These are phyloP conservation scores for Oxyura jamaicensis DNA, from an alignment of 2,113 vertebrate genomes.

Conservation along the genomic window DNA sequence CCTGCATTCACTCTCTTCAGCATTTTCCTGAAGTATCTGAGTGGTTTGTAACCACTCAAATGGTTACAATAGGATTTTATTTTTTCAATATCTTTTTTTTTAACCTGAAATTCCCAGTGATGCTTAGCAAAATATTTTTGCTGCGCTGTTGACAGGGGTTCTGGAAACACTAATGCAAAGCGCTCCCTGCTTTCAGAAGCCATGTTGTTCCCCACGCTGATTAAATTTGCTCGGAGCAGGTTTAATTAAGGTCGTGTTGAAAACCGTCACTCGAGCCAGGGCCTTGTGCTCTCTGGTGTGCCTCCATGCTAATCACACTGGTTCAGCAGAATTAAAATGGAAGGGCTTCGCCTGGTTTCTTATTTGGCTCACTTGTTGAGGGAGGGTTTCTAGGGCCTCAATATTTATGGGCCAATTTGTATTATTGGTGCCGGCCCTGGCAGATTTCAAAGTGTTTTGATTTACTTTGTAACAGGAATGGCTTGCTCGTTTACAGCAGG, in stretches of 20 bases:
- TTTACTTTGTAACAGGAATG: neutral
- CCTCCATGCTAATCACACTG: neutral
- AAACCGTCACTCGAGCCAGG: neutral
- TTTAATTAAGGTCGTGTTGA: conserved; percentile 67
- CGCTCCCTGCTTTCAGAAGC: conserved; percentile 38
- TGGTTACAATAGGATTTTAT: neutral
- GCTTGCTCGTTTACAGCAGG: neutral
- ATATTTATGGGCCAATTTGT: conserved; percentile 58
- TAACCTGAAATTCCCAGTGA: neutral
- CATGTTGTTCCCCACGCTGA: neutral
- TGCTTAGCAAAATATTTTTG: neutral
- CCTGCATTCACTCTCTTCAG: neutral
- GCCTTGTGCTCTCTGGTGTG: neutral
- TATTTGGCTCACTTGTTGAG: conserved; percentile 48
- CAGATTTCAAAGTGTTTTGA: conserved; percentile 44
- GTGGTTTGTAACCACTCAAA: neutral
- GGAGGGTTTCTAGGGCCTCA: neutral
- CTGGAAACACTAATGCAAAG: neutral
- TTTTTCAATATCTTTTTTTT: neutral
- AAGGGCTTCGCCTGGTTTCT: conserved; percentile 12
- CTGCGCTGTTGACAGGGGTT: neutral
- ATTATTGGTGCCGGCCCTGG: conserved; percentile 17
- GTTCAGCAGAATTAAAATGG: conserved; percentile 21
- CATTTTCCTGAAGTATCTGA: neutral
- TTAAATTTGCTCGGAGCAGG: conserved; percentile 55